Base-by-base conservation (phyloP, 2,797 vertebrate species). In the Hoplostethus mediterraneus region DNA sequence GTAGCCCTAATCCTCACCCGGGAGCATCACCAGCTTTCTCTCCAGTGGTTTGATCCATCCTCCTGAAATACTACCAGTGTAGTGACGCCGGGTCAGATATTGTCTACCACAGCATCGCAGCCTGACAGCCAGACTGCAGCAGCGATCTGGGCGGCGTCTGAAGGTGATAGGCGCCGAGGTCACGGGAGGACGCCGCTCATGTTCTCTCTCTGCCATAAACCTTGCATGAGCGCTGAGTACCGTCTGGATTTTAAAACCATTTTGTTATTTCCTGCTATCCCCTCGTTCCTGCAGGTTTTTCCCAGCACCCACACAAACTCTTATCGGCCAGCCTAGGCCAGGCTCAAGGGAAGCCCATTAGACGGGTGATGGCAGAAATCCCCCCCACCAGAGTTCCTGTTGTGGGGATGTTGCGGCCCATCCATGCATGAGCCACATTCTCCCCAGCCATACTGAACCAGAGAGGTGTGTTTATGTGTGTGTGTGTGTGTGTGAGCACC, bases 351-450 rank as follows among this genome's bases (percentile, higher is more conserved):
- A 88, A 90, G 77, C 90, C 90, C 57, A 91, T 95, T 94, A 94
- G 89, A 72, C 57, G 90, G 81, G 89, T 89, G 88, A 93, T 91
- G 82, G 78, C 68, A 73, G 86, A 90, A 94, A 93, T 73, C 89
- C 91, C 83, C 93, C n/a, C n/a, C n/a, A n/a, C n/a, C n/a, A 90
- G 86, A 86, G 89, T 90, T 92, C 93, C 93, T 90, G 89, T 91
- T 71, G 90, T 91, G 90, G 90, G 90, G 82, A 80, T 87, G 87
- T 89, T 83, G 84, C 64, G 80, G 81, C 85, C 67, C 31, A 66
- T 85, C 70, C 17, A 30, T 73, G 86, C 81, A 80, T 87, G 87
- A 80, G 88, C 52, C 25, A 7, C 25, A 30, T 4, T 33, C 31
- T 33, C 31, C 53, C 30, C 36, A 31, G 57, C 51, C 21, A 7